Evolutionary conservation across 2,797 vertebrate species (phyloP).

Genomic region (Acanthurus tractus): DNA sequence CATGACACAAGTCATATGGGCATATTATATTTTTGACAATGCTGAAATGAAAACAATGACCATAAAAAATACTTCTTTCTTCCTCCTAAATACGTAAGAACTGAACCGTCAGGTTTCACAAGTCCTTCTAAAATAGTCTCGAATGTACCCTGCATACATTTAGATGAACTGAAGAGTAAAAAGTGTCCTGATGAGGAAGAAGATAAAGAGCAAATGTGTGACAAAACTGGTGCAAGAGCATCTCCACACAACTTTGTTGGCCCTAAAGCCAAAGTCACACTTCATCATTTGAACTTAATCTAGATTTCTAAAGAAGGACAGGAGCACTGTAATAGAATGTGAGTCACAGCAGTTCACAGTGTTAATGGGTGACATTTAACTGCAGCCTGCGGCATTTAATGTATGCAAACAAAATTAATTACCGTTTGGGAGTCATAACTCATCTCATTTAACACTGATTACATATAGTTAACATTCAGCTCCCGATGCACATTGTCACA

Average conservation of each 20-base stretch:
- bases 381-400: conserved; percentile 32
- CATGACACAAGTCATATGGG: not conserved
- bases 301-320: not conserved
- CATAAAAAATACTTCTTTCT: not conserved
- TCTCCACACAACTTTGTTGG: not conserved
- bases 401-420: conserved; percentile 39
- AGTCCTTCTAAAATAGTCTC: not conserved
- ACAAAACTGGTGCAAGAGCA: not conserved
- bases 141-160: not conserved
- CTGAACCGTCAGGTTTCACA: not conserved
- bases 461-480: not conserved
- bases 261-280: not conserved
- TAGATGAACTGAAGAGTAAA: not conserved
- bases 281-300: conserved; percentile 10
- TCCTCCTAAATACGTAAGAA: not conserved
- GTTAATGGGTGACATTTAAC: conserved; percentile 33
- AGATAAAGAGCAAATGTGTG: not conserved
- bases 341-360: conserved; percentile 19
- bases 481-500: not conserved
- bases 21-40: not conserved
- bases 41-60: not conserved
- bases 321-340: conserved; percentile 1
- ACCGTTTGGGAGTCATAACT: conserved; percentile 21
- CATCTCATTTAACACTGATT: conserved; percentile 37
- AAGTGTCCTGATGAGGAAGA: not conserved